A percentile compares a stretch with the other conserved stretches of the same genome.
Evolutionary conservation across 2,888 invertebrate species (phyloP).

Genomic region (Nezara viridula): DNA sequence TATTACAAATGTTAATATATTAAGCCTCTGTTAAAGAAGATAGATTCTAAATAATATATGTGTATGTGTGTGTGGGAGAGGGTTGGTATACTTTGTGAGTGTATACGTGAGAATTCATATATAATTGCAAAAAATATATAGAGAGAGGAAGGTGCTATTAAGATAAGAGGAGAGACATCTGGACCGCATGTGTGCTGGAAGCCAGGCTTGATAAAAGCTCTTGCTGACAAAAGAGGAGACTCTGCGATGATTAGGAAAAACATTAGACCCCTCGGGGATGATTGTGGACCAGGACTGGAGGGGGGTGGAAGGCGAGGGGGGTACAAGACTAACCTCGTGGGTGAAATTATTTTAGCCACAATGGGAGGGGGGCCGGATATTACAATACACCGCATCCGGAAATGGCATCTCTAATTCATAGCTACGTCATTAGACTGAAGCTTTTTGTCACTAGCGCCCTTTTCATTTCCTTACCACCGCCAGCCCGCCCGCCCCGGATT

Average conservation of each 20-base stretch:
- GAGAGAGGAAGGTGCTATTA: slow-evolving; percentile 28
- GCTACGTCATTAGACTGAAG: slow-evolving; percentile 58
- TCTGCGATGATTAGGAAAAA: slow-evolving; percentile 58
- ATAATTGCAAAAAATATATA: slow-evolving; percentile 15
- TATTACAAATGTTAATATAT: too few species aligned
- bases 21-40: too few species aligned
- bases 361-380: slow-evolving; percentile 59
- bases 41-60: too few species aligned
- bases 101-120: neutral
- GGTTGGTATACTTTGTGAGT: too few species aligned
- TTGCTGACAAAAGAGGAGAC: slow-evolving; percentile 51
- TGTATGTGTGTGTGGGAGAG: too few species aligned
- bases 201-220: slow-evolving; percentile 49
- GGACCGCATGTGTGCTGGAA: slow-evolving; percentile 48
- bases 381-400: slow-evolving; percentile 60
- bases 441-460: slow-evolving; percentile 56
- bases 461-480: slow-evolving; percentile 59
- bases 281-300: slow-evolving; percentile 45
- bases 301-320: neutral
- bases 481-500: neutral
- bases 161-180: slow-evolving; percentile 40
- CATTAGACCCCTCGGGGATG: slow-evolving; percentile 57
- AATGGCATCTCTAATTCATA: slow-evolving; percentile 60
- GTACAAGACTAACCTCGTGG: slow-evolving; percentile 57
- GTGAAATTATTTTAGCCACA: slow-evolving; percentile 60